These are phyloP conservation scores for Dipodomys spectabilis DNA, from an alignment of 2,113 vertebrate species.

Conservation along the genomic window DNA sequence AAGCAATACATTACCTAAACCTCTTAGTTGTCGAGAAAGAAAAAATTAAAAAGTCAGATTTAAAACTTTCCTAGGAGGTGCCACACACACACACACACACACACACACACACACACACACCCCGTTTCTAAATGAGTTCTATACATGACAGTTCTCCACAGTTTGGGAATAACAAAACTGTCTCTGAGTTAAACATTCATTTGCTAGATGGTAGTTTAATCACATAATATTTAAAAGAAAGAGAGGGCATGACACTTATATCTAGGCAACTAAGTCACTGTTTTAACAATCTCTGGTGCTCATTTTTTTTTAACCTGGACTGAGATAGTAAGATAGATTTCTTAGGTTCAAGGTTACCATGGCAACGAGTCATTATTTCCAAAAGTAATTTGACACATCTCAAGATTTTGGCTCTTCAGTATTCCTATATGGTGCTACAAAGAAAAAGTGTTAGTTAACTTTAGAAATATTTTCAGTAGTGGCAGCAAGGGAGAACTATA, in stretches of 20 bases:
- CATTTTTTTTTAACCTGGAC: conserved; percentile 54
- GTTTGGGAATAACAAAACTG: not conserved
- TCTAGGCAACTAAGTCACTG: conserved; percentile 67
- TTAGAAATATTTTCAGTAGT: conserved; percentile 70
- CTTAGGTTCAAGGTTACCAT: conserved; percentile 76
- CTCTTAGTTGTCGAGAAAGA: fast-evolving
- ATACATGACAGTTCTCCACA: not conserved
- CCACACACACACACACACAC: not conserved
- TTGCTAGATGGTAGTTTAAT: not conserved
- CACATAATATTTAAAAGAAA: not conserved
- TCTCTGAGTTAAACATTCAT: not conserved
- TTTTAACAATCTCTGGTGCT: conserved; percentile 56
- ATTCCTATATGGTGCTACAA: conserved; percentile 67
- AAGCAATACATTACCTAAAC: not conserved
- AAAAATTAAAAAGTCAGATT: not conserved
- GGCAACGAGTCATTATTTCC: conserved; percentile 83
- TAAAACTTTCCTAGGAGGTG: conserved; percentile 23
- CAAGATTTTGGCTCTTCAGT: conserved; percentile 77
- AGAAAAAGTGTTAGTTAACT: conserved; percentile 74
- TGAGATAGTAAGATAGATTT: conserved; percentile 49
- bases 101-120: not conserved
- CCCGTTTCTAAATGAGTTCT: conserved; percentile 34
- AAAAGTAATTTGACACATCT: conserved; percentile 82
- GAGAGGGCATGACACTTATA: conserved; percentile 39
- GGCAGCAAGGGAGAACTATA: conserved; percentile 55